Evolutionary conservation across 2,888 invertebrate species (phyloP).

Genomic region (Drosophila ochracea): DNA sequence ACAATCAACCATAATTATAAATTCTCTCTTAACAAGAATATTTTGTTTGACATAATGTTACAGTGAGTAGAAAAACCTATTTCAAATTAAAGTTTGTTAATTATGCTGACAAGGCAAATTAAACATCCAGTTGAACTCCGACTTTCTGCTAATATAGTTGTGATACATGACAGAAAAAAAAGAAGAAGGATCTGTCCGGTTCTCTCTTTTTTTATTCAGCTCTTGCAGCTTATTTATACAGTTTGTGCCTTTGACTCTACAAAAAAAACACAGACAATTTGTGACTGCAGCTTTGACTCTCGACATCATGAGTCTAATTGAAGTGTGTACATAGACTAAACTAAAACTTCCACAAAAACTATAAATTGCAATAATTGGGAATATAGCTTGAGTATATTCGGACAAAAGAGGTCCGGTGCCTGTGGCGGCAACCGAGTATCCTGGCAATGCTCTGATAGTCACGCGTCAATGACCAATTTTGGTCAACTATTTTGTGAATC

Average conservation of each 20-base stretch:
- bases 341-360: slow-evolving; percentile 36
- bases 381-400: not conserved
- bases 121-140: not conserved
- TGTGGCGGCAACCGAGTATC: slow-evolving; percentile 4
- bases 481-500: slow-evolving; percentile 31
- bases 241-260: not conserved
- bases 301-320: not conserved
- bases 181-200: not conserved
- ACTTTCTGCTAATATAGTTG: not conserved
- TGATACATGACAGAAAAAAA: not conserved
- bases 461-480: slow-evolving; percentile 65
- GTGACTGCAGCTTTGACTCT: not conserved
- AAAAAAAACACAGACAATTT: slow-evolving; percentile 2
- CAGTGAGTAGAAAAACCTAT: not conserved
- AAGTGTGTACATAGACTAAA: slow-evolving; percentile 1
- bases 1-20: not conserved
- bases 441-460: slow-evolving; percentile 53
- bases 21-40: not conserved
- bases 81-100: not conserved
- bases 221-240: not conserved
- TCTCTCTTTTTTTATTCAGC: not conserved
- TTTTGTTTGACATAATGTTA: not conserved
- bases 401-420: not conserved
- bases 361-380: slow-evolving; percentile 38
- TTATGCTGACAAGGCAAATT: not conserved